phyloP scores from a whole-genome alignment of 2,113 vertebrate genomes.

The Echinops telfairi region DNA sequence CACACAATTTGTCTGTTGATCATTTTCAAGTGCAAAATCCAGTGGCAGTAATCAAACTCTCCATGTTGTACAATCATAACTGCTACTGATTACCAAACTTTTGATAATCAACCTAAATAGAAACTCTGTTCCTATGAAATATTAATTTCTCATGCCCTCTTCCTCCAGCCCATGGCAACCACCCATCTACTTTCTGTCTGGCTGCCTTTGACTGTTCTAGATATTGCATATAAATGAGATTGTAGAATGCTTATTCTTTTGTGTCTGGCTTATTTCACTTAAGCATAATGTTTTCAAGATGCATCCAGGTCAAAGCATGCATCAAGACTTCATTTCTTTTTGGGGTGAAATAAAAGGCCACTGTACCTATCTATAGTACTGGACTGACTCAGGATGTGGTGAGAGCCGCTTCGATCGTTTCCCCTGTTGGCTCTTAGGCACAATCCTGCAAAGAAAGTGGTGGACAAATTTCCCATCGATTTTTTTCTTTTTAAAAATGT shows the following conservation, averaged over 20 bases:
- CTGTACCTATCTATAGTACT: not conserved
- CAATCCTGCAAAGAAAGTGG: not conserved
- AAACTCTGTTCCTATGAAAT: not conserved
- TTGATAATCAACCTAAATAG: not conserved
- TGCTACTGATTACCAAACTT: not conserved
- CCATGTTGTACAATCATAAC: not conserved
- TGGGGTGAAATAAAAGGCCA: not conserved
- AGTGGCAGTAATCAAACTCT: not conserved
- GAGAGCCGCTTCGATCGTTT: not conserved
- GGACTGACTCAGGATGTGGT: not conserved
- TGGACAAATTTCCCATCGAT: not conserved
- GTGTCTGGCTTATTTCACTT: not conserved
- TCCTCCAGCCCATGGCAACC: not conserved
- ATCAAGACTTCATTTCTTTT: not conserved
- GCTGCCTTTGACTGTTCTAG: not conserved
- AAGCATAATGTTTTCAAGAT: not conserved
- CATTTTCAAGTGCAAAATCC: not conserved
- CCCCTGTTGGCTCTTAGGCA: not conserved
- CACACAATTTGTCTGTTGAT: not conserved
- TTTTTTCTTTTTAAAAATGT: slow-evolving; percentile 7
- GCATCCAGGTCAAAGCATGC: not conserved
- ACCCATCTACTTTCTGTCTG: not conserved
- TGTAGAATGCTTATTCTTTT: not conserved
- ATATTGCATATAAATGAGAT: not conserved
- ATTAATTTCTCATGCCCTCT: not conserved